Conservation (phyloP, 2,113 vertebrate species). For the Turdus rufiventris region DNA sequence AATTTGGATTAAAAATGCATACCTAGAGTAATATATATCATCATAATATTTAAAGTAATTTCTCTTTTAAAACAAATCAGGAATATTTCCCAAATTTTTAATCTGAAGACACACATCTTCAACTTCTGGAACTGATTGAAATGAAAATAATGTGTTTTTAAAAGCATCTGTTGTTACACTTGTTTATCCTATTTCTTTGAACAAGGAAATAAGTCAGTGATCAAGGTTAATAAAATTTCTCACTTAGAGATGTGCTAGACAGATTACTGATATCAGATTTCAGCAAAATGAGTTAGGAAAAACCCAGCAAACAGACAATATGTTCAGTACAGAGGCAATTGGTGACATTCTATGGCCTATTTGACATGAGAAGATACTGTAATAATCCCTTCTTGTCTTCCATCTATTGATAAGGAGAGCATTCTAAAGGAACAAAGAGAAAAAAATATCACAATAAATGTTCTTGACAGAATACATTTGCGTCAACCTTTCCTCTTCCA, state of each 20-base stretch:
- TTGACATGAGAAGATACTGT: not conserved
- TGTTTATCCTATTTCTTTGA: slow-evolving; percentile 23
- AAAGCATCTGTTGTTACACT: not conserved
- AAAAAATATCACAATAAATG: not conserved
- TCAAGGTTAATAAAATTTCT: slow-evolving; percentile 4
- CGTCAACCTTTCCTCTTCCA: not conserved
- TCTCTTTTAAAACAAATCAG: not conserved
- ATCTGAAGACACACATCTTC: not conserved
- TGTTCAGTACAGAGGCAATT: not conserved
- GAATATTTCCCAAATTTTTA: not conserved
- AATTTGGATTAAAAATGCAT: not conserved
- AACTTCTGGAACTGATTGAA: not conserved
- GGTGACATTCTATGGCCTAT: not conserved
- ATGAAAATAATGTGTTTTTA: not conserved
- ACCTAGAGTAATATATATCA: not conserved
- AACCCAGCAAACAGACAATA: not conserved
- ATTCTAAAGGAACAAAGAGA: not conserved
- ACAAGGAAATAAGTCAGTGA: not conserved
- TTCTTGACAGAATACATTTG: not conserved
- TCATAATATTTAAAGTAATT: not conserved
- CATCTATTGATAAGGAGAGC: not conserved
- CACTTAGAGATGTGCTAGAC: slow-evolving; percentile 6
- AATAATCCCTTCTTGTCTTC: not conserved
- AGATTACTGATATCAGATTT: not conserved
- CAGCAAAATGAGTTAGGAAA: not conserved